Percentiles rank a stretch among this genome's conserved stretches.
Evolutionary conservation across 2,888 invertebrate genomes (phyloP).

Genomic region (Pammene fasciana): DNA sequence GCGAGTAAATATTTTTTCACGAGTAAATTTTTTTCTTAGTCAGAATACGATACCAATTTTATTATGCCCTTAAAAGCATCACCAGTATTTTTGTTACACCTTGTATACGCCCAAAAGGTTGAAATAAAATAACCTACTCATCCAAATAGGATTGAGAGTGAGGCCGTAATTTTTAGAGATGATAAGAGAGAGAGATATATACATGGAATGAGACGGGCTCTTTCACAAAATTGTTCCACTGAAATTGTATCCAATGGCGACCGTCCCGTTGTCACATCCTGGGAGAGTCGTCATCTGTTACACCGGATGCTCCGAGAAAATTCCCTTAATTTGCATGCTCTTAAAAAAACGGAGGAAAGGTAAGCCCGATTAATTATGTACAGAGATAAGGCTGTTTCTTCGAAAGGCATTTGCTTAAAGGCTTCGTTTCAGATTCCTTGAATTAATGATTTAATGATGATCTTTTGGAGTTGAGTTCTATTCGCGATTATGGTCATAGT

Average conservation of each 20-base stretch:
- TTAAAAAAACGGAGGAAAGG: conserved; percentile 42
- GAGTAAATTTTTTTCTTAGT: too few species aligned
- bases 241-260: conserved; percentile 8
- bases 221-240: conserved; percentile 6
- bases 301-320: conserved; percentile 41
- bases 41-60: too few species aligned
- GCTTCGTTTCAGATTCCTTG: conserved; percentile 8
- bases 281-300: conserved; percentile 46
- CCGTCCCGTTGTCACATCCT: conserved; percentile 41
- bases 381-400: conserved; percentile 26
- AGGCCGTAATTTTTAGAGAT: too few species aligned
- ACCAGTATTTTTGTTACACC: too few species aligned
- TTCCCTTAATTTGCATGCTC: conserved; percentile 42
- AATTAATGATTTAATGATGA: conserved; percentile 12
- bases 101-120: too few species aligned
- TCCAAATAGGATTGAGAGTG: too few species aligned
- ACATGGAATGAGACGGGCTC: too few species aligned
- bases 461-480: neutral
- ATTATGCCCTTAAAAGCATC: too few species aligned
- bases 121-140: too few species aligned
- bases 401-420: conserved; percentile 19
- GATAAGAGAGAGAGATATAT: too few species aligned
- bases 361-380: conserved; percentile 45
- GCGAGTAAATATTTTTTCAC: too few species aligned
- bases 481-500: too few species aligned